These are phyloP conservation scores for Euthynnus affinis DNA, from an alignment of 2,797 vertebrate species.

Conservation along the genomic window DNA sequence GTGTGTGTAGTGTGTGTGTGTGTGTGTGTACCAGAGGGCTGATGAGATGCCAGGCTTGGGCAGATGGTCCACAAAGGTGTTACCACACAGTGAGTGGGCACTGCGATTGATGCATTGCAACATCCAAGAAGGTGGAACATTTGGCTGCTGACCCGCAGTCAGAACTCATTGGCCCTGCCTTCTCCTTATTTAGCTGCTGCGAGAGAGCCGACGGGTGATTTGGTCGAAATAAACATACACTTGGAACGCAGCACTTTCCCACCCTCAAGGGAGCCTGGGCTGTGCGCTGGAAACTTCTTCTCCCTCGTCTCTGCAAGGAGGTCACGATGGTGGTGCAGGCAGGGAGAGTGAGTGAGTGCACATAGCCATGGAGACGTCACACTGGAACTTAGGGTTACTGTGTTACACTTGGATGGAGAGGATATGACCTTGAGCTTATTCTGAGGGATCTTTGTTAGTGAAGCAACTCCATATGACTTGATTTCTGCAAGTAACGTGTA, in stretches of 20 bases:
- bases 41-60: slow-evolving; percentile 67
- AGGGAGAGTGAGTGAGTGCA: slow-evolving; percentile 46
- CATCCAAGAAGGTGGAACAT: slow-evolving; percentile 88
- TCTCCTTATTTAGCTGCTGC: slow-evolving; percentile 78
- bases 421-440: slow-evolving; percentile 69
- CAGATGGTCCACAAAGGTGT: slow-evolving; percentile 87
- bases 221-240: slow-evolving; percentile 72
- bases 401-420: slow-evolving; percentile 77
- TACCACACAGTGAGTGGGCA: slow-evolving; percentile 85
- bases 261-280: slow-evolving; percentile 78
- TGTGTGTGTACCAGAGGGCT: slow-evolving; percentile 72
- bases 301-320: slow-evolving; percentile 73
- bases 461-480: slow-evolving; percentile 61
- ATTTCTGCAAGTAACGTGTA: slow-evolving; percentile 52
- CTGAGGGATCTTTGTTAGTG: slow-evolving; percentile 60
- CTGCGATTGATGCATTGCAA: slow-evolving; percentile 85
- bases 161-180: slow-evolving; percentile 80
- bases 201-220: slow-evolving; percentile 80
- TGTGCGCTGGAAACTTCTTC: slow-evolving; percentile 73
- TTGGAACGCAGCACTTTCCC: slow-evolving; percentile 71
- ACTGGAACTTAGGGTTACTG: slow-evolving; percentile 61
- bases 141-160: slow-evolving; percentile 87
- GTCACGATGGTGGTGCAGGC: slow-evolving; percentile 67
- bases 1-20: slow-evolving; percentile 36
- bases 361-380: slow-evolving; percentile 45